Base-by-base conservation (phyloP, 2,113 vertebrate genomes). In the Geothlypis trichas region DNA sequence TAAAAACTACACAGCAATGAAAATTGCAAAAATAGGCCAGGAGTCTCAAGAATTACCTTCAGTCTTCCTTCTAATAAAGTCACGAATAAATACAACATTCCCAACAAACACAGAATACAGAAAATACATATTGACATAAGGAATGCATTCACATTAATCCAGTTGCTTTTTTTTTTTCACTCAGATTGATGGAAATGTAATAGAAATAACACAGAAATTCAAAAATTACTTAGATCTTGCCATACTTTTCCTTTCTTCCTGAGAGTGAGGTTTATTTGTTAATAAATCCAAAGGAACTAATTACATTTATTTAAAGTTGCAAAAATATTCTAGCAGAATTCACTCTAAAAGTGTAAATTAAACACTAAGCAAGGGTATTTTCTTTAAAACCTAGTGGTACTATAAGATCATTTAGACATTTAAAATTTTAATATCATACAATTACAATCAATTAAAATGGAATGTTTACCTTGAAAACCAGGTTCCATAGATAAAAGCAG, bases 391-490 rank as follows among this genome's bases (percentile, higher is more conserved):
- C 15, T n/a, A 81, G 24, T 72, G 11, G 26, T 62, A 92, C 23
- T 80, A 35, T 51, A 21, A n/a, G 20, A 8, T 75, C 7, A 80
- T 37, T 83, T 44, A 73, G 41, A 68, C 30, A 58, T 1, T 55
- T 30, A 20, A 87, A 89, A 51, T 13, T 37, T 23, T 30, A 87
- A 69, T 15, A 73, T 1, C 33, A 87, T 55, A 71, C 87, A 91
- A 86, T 74, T 93, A 41, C 23, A 86, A 31, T 84, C 18, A 89
- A 31, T 37, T 93, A 84, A 91, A 92, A 92, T 46, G 14, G 54
- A 91, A 66, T 3, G 57, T 65, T 97, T 98, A 98, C 98, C 97
- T 97, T 87, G 59, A 46, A 85, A 84, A 78, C 63, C 55, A 92
- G 76, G 74, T 49, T 97, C 87, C 87, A 87, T 5, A 19, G 85